Percentiles rank a stretch among this genome's conserved stretches.
Conservation (phyloP, 2,797 vertebrate genomes). For the Crypturellus tataupa region DNA sequence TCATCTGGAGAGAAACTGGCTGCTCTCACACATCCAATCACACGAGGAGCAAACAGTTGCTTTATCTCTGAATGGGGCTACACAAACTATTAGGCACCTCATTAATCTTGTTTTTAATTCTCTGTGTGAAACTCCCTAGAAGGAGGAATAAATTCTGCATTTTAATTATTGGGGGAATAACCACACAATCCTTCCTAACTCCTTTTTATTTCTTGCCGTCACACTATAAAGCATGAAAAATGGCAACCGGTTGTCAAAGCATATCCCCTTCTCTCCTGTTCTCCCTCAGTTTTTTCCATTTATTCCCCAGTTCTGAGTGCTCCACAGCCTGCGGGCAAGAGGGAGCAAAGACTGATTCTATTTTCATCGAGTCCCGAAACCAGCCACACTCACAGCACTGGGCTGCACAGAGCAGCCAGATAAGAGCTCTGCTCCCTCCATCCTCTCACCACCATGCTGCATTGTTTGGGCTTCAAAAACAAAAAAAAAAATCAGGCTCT, state of each 20-base stretch:
- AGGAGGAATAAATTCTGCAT: not conserved
- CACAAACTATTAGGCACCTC: conserved; percentile 38
- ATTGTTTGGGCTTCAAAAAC: not conserved
- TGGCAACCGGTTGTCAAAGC: not conserved
- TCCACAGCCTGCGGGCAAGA: rapidly evolving
- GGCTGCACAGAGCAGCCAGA: not conserved
- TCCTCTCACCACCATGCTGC: not conserved
- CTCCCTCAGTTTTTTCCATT: not conserved
- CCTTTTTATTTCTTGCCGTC: not conserved
- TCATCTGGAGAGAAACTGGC: conserved; percentile 8
- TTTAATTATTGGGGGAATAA: conserved; percentile 5
- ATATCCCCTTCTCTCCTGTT: not conserved
- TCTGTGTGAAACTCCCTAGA: conserved; percentile 5
- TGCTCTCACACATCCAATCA: not conserved
- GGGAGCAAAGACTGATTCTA: not conserved
- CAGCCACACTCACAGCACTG: rapidly evolving
- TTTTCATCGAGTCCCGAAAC: not conserved
- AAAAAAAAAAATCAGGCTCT: not conserved
- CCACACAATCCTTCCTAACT: not conserved
- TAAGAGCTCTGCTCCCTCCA: rapidly evolving
- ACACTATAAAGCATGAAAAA: not conserved
- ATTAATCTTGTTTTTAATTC: conserved; percentile 48
- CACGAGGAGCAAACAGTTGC: conserved; percentile 4
- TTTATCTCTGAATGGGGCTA: conserved; percentile 16
- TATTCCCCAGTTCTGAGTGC: not conserved